Base-by-base conservation (phyloP, 2,888 invertebrate species). In the Resseliella maxima region DNA sequence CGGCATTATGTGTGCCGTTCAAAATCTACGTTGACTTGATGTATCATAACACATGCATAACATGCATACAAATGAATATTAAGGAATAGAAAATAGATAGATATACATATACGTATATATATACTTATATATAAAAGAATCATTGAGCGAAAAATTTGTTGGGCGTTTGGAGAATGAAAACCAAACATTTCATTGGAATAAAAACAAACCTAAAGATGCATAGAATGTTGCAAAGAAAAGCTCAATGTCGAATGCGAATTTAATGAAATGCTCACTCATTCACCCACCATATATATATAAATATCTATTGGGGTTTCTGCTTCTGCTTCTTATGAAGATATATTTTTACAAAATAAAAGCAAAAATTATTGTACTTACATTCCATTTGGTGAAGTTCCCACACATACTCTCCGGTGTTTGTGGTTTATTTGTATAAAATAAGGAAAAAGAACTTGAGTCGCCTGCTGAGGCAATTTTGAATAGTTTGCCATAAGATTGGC, bases 251-350 rank as follows among this genome's bases (percentile, higher is more conserved):
- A 72, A 72, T 72, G 72, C 35, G 35, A 72, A 10, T 72, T 72
- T 72, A 72, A 72, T 72, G 72, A 72, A 72, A 72, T 72, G 72
- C 72, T 72, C 72, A 72, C 72, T 72, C 72, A 27, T 72, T 72
- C 72, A 72, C 24, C 12, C 41, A 12, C 41, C 50, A n/a, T n/a
- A n/a, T n/a, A n/a, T n/a, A n/a, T n/a, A n/a, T n/a, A n/a, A n/a
- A 72, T 72, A 72, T 72, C 72, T 31, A 72, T 72, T 72, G 72
- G 72, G 35, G n/a, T n/a, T n/a, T n/a, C n/a, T n/a, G n/a, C 50
- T 21, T 50, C 72, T 72, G 27, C 72, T 72, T 72, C 31, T 31
- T 31, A 35, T 35, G 6, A 24, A n/a, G 15, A 18, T 2, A 24
- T 24, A 24, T 72, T 12, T 50, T 72, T 72, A 35, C 27, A 31